A percentile compares a stretch with the other conserved stretches of the same genome.
Evolutionary conservation across 2,797 vertebrate genomes (phyloP).

Genomic region (Lepilemur septentrionalis): DNA sequence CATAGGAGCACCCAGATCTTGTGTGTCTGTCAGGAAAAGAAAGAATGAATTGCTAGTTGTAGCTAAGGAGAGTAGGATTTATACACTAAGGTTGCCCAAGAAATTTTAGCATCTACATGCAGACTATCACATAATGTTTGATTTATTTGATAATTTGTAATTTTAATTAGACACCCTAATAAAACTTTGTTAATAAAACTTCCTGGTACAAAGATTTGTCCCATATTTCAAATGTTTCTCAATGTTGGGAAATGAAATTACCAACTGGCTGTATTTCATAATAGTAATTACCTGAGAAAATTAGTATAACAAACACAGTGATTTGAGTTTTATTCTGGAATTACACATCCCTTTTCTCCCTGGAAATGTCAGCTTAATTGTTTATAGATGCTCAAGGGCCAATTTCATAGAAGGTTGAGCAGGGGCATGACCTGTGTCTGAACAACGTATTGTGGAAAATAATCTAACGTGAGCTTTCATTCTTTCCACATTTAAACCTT

Average conservation of each 20-base stretch:
- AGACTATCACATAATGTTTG: background rate
- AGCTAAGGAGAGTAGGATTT: background rate
- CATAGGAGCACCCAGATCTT: background rate
- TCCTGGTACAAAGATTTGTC: background rate
- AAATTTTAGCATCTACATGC: background rate
- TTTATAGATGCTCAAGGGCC: background rate
- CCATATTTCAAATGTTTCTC: conserved; percentile 18
- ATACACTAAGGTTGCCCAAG: background rate
- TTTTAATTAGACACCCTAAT: conserved; percentile 2
- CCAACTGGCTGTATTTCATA: background rate
- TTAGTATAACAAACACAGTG: background rate
- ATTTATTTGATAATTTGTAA: conserved; percentile 37
- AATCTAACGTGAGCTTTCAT: background rate
- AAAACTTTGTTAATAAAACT: background rate
- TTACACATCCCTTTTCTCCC: background rate
- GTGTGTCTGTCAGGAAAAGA: background rate
- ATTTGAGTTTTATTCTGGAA: conserved; percentile 17
- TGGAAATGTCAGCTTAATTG: background rate
- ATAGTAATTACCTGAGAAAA: background rate
- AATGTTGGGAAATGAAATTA: background rate
- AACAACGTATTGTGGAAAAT: background rate
- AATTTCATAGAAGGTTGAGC: background rate
- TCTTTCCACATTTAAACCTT: background rate
- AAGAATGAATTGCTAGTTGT: background rate
- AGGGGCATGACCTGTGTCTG: background rate